Percentiles rank a stretch among this genome's conserved stretches.
Evolutionary conservation across 1,140 invertebrate genomes (phyloP).

Genomic region (Trachelipus rathkii): DNA sequence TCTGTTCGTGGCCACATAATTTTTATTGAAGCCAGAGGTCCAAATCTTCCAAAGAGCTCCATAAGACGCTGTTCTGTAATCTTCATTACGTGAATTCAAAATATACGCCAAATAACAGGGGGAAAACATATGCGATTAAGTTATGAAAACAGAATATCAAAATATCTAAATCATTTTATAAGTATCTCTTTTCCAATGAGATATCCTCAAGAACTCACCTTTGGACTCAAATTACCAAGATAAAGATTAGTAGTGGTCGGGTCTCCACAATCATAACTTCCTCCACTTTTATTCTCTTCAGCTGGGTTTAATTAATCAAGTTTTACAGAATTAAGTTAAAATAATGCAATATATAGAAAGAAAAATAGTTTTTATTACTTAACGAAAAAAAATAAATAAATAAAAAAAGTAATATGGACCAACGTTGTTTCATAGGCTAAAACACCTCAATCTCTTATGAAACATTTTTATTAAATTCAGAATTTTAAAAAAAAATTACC

Average conservation of each 20-base stretch:
- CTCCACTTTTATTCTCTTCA: conserved; percentile 46
- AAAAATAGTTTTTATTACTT: too few species aligned
- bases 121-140: too few species aligned
- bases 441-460: too few species aligned
- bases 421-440: too few species aligned
- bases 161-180: too few species aligned
- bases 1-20: conserved; percentile 99
- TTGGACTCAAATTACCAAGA: conserved; percentile 93
- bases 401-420: too few species aligned
- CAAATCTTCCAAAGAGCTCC: conserved; percentile 96
- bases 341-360: too few species aligned
- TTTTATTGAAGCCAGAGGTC: conserved; percentile 96
- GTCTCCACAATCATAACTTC: conserved; percentile 90
- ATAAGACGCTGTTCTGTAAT: conserved; percentile 94
- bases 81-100: conserved; percentile 53
- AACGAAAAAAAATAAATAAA: too few species aligned
- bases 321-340: conserved; percentile 20
- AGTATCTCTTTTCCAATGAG: too few species aligned
- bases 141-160: too few species aligned
- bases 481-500: too few species aligned
- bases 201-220: conserved; percentile 57
- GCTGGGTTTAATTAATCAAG: conserved; percentile 47
- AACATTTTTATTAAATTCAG: too few species aligned
- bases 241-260: conserved; percentile 97
- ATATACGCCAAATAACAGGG: conserved; percentile 22